Evolutionary conservation across 2,888 invertebrate genomes (phyloP).

Genomic region (Rotaria socialis): DNA sequence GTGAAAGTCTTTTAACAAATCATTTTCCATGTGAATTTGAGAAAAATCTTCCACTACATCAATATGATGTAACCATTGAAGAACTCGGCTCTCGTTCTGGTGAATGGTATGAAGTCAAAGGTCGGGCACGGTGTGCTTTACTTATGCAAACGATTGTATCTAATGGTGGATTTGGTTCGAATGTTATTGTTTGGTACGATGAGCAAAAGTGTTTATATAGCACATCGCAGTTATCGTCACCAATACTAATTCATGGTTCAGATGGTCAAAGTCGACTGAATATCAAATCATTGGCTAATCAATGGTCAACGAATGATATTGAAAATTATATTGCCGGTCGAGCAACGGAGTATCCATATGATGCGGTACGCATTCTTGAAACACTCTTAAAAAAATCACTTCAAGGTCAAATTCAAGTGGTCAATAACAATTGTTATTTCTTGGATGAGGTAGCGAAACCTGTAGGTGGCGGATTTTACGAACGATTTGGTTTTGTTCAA

Average conservation of each 20-base stretch:
- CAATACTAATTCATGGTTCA: background rate
- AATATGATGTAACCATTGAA: constrained; percentile 16
- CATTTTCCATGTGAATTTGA: background rate
- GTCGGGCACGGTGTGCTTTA: background rate
- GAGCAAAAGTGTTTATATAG: constrained; percentile 10
- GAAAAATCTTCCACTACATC: background rate
- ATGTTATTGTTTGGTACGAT: constrained; percentile 6
- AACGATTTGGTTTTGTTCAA: constrained; percentile 1
- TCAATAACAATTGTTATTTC: background rate
- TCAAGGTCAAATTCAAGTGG: background rate
- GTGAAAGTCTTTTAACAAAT: background rate
- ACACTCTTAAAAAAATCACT: background rate
- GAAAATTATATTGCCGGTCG: background rate
- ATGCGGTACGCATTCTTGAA: background rate
- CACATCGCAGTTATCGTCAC: background rate
- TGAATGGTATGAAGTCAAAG: constrained; percentile 24
- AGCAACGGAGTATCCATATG: background rate
- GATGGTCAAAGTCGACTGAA: background rate
- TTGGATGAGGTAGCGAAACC: background rate
- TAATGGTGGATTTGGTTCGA: background rate
- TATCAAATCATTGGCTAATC: background rate
- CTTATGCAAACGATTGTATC: background rate
- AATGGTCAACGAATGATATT: constrained; percentile 15
- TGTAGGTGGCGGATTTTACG: background rate
- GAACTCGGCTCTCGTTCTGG: background rate